Percentiles rank a stretch among this genome's conserved stretches.
Conservation (phyloP, 2,888 invertebrate genomes). For the Kryphioiulus occultus region DNA sequence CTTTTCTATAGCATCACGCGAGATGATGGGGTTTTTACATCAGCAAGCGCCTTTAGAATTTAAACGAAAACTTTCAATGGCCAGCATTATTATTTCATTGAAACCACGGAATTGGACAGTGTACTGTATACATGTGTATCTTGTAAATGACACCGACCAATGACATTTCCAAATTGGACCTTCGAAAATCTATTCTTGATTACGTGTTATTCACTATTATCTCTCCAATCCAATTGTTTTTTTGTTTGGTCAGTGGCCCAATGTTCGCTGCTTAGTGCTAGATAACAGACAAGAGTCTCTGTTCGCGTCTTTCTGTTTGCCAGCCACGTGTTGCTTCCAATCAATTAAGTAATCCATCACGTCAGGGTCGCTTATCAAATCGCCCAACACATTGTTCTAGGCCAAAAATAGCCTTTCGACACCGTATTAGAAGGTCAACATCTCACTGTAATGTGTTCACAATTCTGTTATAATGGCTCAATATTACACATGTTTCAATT, state of each 20-base stretch:
- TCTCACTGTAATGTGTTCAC: not conserved
- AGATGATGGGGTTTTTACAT: not conserved
- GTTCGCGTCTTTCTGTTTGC: not conserved
- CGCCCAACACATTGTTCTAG: not conserved
- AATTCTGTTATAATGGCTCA: not conserved
- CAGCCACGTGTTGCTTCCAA: slow-evolving; percentile 40
- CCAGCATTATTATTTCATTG: not conserved
- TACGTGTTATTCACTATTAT: not conserved
- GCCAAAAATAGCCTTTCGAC: not conserved
- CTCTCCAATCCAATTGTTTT: not conserved
- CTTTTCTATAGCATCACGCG: not conserved
- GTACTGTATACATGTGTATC: no score
- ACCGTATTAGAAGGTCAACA: not conserved
- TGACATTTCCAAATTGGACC: not conserved
- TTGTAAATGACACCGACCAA: not conserved
- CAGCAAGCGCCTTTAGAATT: not conserved
- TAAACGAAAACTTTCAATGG: not conserved
- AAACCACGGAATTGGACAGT: not conserved
- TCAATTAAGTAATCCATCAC: slow-evolving; percentile 39
- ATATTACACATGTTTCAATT: not conserved
- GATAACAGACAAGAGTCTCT: not conserved
- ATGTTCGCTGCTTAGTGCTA: not conserved
- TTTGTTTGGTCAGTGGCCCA: not conserved
- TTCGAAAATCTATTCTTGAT: not conserved
- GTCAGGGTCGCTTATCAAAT: not conserved